Base-by-base conservation (phyloP, 2,113 vertebrate species). In the Ailuropoda melanoleuca region DNA sequence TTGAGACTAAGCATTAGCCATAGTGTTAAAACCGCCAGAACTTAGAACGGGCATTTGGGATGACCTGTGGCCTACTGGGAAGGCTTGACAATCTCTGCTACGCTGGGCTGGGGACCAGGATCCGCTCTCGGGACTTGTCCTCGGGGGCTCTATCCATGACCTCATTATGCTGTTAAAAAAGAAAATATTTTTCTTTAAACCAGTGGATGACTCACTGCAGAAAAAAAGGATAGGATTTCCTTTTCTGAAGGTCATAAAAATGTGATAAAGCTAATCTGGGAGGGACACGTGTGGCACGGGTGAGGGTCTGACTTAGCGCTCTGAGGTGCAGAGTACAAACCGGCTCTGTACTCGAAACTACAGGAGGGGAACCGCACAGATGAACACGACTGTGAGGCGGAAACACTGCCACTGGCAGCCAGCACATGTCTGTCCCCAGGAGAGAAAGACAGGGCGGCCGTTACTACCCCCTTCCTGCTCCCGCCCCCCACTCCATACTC, bases 151-250 rank as follows among this genome's bases (percentile, higher is more conserved):
- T 56, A 39, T 46, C 43, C 37, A 56, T 78, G 88, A 90, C 37
- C 70, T 87, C 53, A 72, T 48, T 68, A 46, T 81, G 81, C 56
- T 64, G 37, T 37, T 58, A 64, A 56, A 89, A 96, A 92, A 83
- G 56, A 96, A 92, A 92, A 95, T 58, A 84, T 64, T 93, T 90
- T 88, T 96, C 72, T 90, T 94, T 81, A 81, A 93, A 80, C 48
- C 43, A 48, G 39, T 37, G 24, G 64, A 84, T 94, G 91, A 97
- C 70, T 98, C 93, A 85, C 58, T 43, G 18, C 13, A 72, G 91
- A 96, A 81, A 62, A 89, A 93, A 92, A 90, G 70, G 88, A 89
- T 89, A 43, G 80, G 48, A 95, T 88, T 97, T 97, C 95, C 95
- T 96, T 80, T 96, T 77, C 75, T 85, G 84, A 88, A 95, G 86